These are phyloP conservation scores for Solea solea DNA, from an alignment of 2,113 vertebrate genomes.

Conservation along the genomic window DNA sequence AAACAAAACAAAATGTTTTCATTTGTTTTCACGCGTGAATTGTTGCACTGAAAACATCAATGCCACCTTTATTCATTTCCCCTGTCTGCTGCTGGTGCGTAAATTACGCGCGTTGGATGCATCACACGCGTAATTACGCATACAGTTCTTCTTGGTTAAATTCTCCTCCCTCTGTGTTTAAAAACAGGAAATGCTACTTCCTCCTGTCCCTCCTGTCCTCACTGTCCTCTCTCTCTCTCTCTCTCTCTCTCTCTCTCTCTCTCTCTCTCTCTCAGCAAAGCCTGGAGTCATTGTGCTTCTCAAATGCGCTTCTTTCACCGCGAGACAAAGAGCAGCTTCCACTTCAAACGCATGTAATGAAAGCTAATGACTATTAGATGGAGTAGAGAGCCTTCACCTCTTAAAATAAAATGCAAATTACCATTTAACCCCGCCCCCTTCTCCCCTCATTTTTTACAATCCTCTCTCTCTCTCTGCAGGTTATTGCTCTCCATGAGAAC, in stretches of 20 bases:
- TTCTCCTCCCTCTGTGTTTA: too few relatives aligned
- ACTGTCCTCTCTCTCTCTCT: slow-evolving; percentile 3
- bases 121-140: background rate
- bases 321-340: slow-evolving; percentile 81
- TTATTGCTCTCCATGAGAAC: slow-evolving; percentile 71
- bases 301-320: slow-evolving; percentile 77
- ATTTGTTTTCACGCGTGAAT: too few relatives aligned
- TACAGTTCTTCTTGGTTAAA: too few relatives aligned
- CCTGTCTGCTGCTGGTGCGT: background rate
- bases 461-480: slow-evolving; percentile 46
- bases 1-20: too few relatives aligned
- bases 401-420: slow-evolving; percentile 83
- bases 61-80: too few relatives aligned
- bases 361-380: slow-evolving; percentile 95
- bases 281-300: slow-evolving; percentile 85
- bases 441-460: slow-evolving; percentile 72
- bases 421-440: slow-evolving; percentile 28
- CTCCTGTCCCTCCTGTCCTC: background rate
- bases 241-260: background rate
- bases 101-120: slow-evolving; percentile 22
- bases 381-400: slow-evolving; percentile 77
- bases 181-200: too few relatives aligned
- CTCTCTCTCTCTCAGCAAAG: background rate
- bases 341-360: slow-evolving; percentile 94
- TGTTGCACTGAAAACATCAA: too few relatives aligned